phyloP scores from a whole-genome alignment of 2,797 vertebrate genomes.

The Scolopax bukidnonensis region DNA sequence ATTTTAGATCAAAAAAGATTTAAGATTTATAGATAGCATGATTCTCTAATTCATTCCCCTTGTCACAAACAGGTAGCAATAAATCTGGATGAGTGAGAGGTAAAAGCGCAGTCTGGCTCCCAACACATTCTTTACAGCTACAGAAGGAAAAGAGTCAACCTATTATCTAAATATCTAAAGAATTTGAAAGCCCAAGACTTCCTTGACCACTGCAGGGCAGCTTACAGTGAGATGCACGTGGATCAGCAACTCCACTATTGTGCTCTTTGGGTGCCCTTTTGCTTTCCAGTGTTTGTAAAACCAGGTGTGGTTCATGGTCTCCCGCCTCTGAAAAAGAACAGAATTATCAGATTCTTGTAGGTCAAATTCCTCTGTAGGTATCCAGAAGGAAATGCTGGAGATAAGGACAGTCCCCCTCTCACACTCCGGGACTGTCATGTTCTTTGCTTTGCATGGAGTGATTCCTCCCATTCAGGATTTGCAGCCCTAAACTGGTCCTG shows the following conservation, averaged over 20 bases:
- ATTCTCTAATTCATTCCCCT: neutral
- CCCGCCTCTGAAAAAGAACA: neutral
- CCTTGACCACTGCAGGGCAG: neutral
- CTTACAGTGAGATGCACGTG: accelerated
- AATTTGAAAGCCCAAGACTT: neutral
- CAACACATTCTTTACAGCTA: neutral
- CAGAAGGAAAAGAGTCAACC: neutral
- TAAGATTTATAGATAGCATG: neutral
- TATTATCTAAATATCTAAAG: neutral
- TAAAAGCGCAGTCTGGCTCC: neutral
- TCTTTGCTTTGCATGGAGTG: neutral
- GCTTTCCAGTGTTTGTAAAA: neutral
- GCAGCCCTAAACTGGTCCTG: neutral
- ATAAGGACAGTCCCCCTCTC: neutral
- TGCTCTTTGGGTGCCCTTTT: neutral
- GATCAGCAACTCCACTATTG: neutral
- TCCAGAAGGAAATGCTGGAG: neutral
- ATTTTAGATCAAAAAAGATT: neutral
- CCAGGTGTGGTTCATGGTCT: neutral
- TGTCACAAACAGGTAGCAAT: neutral
- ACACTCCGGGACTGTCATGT: neutral
- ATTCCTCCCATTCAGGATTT: neutral
- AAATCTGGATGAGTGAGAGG: neutral
- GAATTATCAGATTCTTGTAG: neutral
- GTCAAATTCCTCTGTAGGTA: neutral